A percentile compares a stretch with the other conserved stretches of the same genome.
Evolutionary conservation across 2,888 invertebrate species (phyloP).

Genomic region (Yponomeuta cagnagella): DNA sequence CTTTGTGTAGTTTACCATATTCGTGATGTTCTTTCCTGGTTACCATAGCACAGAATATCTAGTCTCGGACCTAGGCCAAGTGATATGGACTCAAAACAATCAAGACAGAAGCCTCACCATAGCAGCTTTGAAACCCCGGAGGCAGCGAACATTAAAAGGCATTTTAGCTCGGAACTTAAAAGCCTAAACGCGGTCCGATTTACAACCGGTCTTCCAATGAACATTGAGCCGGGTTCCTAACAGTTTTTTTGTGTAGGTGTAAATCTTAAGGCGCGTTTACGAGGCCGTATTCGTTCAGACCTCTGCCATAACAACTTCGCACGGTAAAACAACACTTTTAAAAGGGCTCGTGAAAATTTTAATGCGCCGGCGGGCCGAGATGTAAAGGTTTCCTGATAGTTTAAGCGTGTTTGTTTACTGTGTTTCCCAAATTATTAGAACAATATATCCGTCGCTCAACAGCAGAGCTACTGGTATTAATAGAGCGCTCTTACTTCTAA

Average conservation of each 20-base stretch:
- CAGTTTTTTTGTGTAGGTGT: slow-evolving; percentile 72
- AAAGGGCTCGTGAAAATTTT: slow-evolving; percentile 63
- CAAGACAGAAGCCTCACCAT: neutral
- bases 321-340: slow-evolving; percentile 68
- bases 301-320: slow-evolving; percentile 53
- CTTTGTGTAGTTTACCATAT: too few species aligned
- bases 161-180: slow-evolving; percentile 28
- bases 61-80: too few species aligned
- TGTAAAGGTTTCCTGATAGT: slow-evolving; percentile 35
- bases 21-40: too few species aligned
- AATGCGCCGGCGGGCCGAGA: slow-evolving; percentile 57
- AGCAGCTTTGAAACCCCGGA: neutral
- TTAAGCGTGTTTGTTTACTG: neutral
- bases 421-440: too few species aligned
- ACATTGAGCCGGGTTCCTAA: slow-evolving; percentile 58
- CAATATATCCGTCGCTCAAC: too few species aligned
- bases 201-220: slow-evolving; percentile 45
- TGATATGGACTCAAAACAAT: neutral
- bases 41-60: too few species aligned
- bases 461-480: too few species aligned
- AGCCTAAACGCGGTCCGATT: slow-evolving; percentile 39
- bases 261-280: slow-evolving; percentile 65
- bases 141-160: slow-evolving; percentile 16
- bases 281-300: slow-evolving; percentile 35
- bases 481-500: too few species aligned